These are phyloP conservation scores for Arctia plantaginis DNA, from an alignment of 2,888 invertebrate genomes.

Conservation along the genomic window DNA sequence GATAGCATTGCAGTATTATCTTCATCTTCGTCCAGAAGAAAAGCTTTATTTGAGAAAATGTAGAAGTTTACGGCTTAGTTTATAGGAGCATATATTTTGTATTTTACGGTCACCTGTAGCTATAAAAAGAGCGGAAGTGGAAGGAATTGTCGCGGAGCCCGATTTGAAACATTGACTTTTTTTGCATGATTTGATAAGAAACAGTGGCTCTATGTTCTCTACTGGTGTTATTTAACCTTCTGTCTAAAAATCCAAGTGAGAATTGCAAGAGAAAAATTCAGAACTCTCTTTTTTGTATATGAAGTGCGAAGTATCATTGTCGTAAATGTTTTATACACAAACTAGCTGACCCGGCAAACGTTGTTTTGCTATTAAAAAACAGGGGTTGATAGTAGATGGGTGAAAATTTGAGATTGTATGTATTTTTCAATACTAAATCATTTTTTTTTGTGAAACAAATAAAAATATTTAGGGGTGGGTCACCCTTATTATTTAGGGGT, in stretches of 20 bases:
- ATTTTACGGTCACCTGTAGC: slow-evolving; percentile 64
- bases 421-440: no score
- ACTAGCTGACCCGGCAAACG: no score
- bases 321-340: background rate
- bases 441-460: no score
- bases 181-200: slow-evolving; percentile 43
- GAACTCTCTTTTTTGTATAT: background rate
- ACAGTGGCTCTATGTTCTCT: slow-evolving; percentile 21
- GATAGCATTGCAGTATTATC: background rate
- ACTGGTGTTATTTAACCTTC: slow-evolving; percentile 11
- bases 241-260: background rate
- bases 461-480: no score
- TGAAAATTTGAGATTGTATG: no score
- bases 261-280: no score
- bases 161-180: slow-evolving; percentile 45
- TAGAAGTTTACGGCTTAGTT: slow-evolving; percentile 70
- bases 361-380: no score
- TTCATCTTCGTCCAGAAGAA: slow-evolving; percentile 44
- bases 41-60: slow-evolving; percentile 65
- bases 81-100: slow-evolving; percentile 72
- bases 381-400: no score
- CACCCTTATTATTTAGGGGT: no score
- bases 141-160: slow-evolving; percentile 49
- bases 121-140: slow-evolving; percentile 47
- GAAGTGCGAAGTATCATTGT: background rate